phyloP scores from a whole-genome alignment of 1,140 invertebrate species.

The Archivesica marissinica region DNA sequence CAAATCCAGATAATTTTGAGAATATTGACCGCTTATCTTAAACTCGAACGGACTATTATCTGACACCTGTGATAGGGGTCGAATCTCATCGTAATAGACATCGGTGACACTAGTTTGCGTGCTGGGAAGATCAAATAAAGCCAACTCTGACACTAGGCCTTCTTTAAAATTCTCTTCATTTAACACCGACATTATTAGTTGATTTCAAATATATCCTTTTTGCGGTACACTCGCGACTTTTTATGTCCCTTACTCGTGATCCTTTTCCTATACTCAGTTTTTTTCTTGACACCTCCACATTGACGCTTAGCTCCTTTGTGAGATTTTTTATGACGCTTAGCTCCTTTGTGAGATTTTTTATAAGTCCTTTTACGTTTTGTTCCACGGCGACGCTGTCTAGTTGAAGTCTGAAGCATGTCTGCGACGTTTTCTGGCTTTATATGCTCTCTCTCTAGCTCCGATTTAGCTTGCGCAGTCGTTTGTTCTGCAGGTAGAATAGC shows the following conservation, averaged over 20 bases:
- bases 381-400: background rate
- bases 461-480: constrained; percentile 54
- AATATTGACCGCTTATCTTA: constrained; percentile 54
- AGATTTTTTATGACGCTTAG: constrained; percentile 9
- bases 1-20: constrained; percentile 56
- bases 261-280: background rate
- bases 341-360: constrained; percentile 32
- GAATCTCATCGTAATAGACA: constrained; percentile 53
- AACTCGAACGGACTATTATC: constrained; percentile 24
- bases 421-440: constrained; percentile 23
- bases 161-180: constrained; percentile 22
- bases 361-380: constrained; percentile 8
- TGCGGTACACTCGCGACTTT: too few relatives aligned
- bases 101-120: constrained; percentile 52
- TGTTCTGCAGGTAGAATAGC: constrained; percentile 57
- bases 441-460: constrained; percentile 26
- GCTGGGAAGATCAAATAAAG: constrained; percentile 48
- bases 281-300: background rate
- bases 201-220: constrained; percentile 18
- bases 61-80: constrained; percentile 27
- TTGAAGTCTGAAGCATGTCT: constrained; percentile 20
- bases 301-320: too few relatives aligned
- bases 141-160: constrained; percentile 36
- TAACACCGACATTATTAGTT: constrained; percentile 32
- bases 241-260: too few relatives aligned